Percentiles rank a stretch among this genome's conserved stretches.
Conservation (phyloP, 2,888 invertebrate species). For the Lymantria dispar region DNA sequence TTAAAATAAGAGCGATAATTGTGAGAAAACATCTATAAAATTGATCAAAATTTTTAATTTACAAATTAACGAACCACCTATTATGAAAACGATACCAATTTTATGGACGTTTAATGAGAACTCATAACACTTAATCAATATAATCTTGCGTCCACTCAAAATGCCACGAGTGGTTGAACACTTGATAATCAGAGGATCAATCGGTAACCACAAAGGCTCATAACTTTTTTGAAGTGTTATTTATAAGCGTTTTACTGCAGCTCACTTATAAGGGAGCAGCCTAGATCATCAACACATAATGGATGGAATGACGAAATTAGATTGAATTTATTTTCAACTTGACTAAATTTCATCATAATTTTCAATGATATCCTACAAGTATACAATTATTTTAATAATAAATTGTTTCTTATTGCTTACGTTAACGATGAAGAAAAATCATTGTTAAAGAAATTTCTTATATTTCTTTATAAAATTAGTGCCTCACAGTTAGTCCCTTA, state of each 20-base stretch:
- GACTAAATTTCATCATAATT: not conserved
- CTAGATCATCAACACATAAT: not conserved
- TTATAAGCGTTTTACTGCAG: not conserved
- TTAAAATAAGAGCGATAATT: not conserved
- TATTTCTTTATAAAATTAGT: too few relatives aligned
- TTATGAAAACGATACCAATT: not conserved
- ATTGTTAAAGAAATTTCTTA: too few relatives aligned
- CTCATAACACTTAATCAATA: not conserved
- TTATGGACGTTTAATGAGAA: not conserved
- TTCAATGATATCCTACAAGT: not conserved
- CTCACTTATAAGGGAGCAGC: not conserved
- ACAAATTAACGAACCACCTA: not conserved
- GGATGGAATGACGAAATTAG: not conserved
- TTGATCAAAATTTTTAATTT: not conserved
- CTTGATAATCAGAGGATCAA: not conserved
- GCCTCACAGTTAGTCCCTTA: too few relatives aligned
- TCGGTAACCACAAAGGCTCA: not conserved
- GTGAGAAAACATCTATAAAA: not conserved
- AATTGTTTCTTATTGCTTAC: too few relatives aligned
- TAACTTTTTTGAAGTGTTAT: not conserved
- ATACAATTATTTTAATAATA: too few relatives aligned
- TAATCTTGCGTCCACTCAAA: not conserved
- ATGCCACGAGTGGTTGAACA: not conserved
- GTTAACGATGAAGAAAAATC: too few relatives aligned
- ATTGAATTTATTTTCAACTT: not conserved